Evolutionary conservation across 37 sponge, comb jelly and placozoan genomes (phyloP).

Genomic region (Diacarnus erythraeanus): DNA sequence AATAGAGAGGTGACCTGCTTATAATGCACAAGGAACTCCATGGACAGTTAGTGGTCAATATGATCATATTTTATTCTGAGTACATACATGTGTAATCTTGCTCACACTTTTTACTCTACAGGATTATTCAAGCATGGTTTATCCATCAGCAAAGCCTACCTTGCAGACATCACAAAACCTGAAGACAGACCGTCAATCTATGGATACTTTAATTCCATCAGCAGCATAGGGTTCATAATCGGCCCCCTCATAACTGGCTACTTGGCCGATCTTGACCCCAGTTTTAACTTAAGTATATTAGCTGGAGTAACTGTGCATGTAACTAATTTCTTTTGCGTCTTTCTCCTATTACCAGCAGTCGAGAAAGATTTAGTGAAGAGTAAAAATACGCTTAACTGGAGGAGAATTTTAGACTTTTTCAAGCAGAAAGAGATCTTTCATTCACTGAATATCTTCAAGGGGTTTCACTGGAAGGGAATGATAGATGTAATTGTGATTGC

Average conservation of each 20-base stretch:
- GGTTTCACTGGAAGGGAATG: slow-evolving; percentile 32
- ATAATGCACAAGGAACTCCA: background rate
- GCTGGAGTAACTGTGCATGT: slow-evolving; percentile 1
- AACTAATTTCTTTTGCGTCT: background rate
- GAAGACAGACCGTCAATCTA: slow-evolving; percentile 37
- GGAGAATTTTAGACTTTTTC: slow-evolving; percentile 2
- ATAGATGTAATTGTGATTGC: slow-evolving; percentile 40
- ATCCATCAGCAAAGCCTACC: slow-evolving; percentile 51
- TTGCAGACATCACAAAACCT: slow-evolving; percentile 49
- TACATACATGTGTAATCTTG: slow-evolving; percentile 6
- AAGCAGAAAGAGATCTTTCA: no score
- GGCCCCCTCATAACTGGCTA: slow-evolving; percentile 71
- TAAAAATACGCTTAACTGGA: background rate
- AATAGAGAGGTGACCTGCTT: background rate
- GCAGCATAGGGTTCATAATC: slow-evolving; percentile 73
- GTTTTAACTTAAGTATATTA: slow-evolving; percentile 26
- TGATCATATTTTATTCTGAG: background rate
- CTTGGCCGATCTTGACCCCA: slow-evolving; percentile 60
- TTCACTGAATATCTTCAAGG: slow-evolving; percentile 48
- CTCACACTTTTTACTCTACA: slow-evolving; percentile 2
- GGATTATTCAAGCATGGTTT: slow-evolving; percentile 75
- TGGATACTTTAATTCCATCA: slow-evolving; percentile 55
- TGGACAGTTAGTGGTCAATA: background rate
- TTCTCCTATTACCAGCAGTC: background rate
- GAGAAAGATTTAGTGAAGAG: background rate